Evolutionary conservation across 2,113 vertebrate genomes (phyloP).

Genomic region (Sylvilagus bachmani): DNA sequence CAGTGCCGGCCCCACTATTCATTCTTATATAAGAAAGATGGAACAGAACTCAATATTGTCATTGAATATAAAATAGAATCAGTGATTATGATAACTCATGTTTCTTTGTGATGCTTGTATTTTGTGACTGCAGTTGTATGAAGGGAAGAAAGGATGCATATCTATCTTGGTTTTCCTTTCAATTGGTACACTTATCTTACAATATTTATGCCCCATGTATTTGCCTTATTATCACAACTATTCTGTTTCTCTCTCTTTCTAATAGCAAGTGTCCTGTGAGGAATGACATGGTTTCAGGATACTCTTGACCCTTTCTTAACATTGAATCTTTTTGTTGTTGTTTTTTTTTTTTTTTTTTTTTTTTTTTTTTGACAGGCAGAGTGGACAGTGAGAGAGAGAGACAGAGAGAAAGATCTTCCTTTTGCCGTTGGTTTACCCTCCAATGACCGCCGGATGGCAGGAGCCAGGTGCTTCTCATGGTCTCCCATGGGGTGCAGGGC

Average conservation of each 20-base stretch:
- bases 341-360: no score
- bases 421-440: no score
- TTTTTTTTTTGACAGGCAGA: no score
- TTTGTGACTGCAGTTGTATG: neutral
- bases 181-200: neutral
- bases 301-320: neutral
- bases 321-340: slow-evolving; percentile 7
- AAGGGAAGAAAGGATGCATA: neutral
- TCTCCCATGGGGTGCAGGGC: no score
- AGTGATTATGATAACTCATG: neutral
- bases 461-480: no score
- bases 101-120: neutral
- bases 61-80: neutral
- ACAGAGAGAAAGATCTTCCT: no score
- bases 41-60: neutral
- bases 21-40: neutral
- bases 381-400: no score
- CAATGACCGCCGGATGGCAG: no score
- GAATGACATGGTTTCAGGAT: neutral
- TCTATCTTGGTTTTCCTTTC: neutral
- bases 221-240: neutral
- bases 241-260: slow-evolving; percentile 32
- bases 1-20: no score
- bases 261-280: neutral
- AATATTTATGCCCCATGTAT: neutral